These are phyloP conservation scores for Montipora sp. DNA, from an alignment of 64 coral and sea anemone species.

Conservation along the genomic window DNA sequence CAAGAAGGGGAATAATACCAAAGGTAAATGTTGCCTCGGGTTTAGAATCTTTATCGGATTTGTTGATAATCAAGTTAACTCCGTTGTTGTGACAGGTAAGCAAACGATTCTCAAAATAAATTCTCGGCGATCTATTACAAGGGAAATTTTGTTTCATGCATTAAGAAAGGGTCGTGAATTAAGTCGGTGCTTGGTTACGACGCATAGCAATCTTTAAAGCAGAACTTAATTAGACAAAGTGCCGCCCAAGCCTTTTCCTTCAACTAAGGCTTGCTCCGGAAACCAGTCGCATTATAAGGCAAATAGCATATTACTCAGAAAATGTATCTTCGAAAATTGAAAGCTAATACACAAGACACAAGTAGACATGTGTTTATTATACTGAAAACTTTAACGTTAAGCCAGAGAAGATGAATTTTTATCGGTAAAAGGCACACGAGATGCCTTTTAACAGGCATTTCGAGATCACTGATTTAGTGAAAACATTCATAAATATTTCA, in stretches of 20 bases:
- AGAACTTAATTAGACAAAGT: no score
- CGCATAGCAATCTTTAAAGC: not conserved
- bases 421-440: no score
- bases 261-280: no score
- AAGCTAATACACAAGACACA: not conserved
- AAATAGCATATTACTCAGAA: no score
- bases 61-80: not conserved
- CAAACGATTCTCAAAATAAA: not conserved
- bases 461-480: no score
- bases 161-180: not conserved
- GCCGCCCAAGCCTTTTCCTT: no score
- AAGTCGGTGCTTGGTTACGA: not conserved
- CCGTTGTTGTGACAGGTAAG: conserved; percentile 17
- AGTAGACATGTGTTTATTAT: not conserved
- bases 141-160: not conserved
- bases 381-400: no score
- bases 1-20: conserved; percentile 26
- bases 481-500: no score
- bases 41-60: not conserved
- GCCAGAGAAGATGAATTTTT: no score
- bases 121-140: not conserved
- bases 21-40: not conserved
- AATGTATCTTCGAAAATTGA: not conserved
- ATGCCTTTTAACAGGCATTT: no score
- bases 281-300: no score